Evolutionary conservation across 2,797 vertebrate genomes (phyloP), one percentile per base, ranked within the genome.

Genomic region (Sebastes vulpes): DNA sequence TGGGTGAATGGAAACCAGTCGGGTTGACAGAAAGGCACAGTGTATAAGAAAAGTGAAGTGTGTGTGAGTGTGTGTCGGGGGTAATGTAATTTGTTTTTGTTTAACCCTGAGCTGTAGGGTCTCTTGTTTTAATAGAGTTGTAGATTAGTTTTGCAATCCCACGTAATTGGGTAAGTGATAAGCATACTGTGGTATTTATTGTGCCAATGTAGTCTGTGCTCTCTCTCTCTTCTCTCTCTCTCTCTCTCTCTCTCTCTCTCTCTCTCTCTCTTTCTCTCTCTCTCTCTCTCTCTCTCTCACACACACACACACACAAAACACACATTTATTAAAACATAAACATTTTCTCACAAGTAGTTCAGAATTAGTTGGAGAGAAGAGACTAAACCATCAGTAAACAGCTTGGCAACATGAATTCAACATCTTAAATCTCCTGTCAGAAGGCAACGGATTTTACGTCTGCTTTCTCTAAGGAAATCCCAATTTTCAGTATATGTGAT

Each of bases 81-180:
- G 81, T 94, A 94, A 95, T 94, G 94, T 88, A 94, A 95, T 95
- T 95, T 95, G 92, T 93, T 94, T 94, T 95, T 93, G 92, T 95
- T 96, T 95, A 93, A 96, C 95, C 94, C 91, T 76, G 82, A 90
- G 82, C 92, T 90, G 91, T 87, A 88, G 92, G 95, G 93, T 95
- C 94, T 93, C 92, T 91, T 94, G 91, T 94, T 94, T 94, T 95
- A 96, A 96, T 95, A 84, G 93, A 95, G 91, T 94, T 92, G 93
- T 90, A 93, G 92, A 96, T 96, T 95, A 94, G 93, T 95, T 95
- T 96, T 94, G 73, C 93, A 91, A 92, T 93, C 89, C 90, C 66
- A 86, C 87, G 23, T 95, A 95, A 96, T 95, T 95, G 92, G 92
- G 91, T 95, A 94, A 95, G 92, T 95, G 95, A 95, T 95, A 94